These are phyloP conservation scores for Metridium senile DNA, from an alignment of 92 coral and sea anemone species.

Conservation along the genomic window DNA sequence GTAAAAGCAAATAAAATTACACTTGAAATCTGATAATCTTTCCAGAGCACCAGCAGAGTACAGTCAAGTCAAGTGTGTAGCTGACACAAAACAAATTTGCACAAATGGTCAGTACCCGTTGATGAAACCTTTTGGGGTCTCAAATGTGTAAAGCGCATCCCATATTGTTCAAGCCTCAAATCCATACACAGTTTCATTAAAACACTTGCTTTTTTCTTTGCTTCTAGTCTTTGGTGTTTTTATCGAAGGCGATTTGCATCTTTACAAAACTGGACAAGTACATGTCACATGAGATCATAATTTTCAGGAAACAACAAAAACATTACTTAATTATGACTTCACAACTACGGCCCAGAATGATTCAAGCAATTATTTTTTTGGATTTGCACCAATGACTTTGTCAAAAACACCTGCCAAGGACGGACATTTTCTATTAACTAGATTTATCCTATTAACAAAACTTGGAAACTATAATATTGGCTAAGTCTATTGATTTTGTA, in stretches of 20 bases:
- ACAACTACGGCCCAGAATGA: conserved; percentile 62
- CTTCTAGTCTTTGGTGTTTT: background rate
- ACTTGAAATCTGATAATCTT: conserved; percentile 24
- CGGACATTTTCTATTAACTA: conserved; percentile 25
- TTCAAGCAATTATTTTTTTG: conserved; percentile 69
- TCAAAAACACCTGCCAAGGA: conserved; percentile 65
- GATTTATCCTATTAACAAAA: background rate
- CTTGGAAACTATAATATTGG: background rate
- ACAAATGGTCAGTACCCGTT: conserved; percentile 32
- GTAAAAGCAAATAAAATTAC: conserved; percentile 3
- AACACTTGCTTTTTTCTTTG: background rate
- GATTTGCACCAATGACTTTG: conserved; percentile 60
- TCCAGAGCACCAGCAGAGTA: conserved; percentile 25
- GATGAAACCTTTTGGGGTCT: conserved; percentile 16
- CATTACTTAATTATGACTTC: conserved; percentile 98
- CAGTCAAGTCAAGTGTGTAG: conserved; percentile 45
- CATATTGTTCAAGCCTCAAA: conserved; percentile 26
- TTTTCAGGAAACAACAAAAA: conserved; percentile 55
- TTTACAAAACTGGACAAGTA: conserved; percentile 31
- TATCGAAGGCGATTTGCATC: background rate
- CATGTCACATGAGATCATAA: conserved; percentile 84
- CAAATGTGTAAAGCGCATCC: conserved; percentile 28
- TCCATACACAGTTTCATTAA: conserved; percentile 30
- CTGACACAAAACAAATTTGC: conserved; percentile 41
- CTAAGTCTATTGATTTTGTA: background rate